A percentile compares a stretch with the other conserved stretches of the same genome.
Evolutionary conservation across 2,888 invertebrate species (phyloP).

Genomic region (Heliconius erato): DNA sequence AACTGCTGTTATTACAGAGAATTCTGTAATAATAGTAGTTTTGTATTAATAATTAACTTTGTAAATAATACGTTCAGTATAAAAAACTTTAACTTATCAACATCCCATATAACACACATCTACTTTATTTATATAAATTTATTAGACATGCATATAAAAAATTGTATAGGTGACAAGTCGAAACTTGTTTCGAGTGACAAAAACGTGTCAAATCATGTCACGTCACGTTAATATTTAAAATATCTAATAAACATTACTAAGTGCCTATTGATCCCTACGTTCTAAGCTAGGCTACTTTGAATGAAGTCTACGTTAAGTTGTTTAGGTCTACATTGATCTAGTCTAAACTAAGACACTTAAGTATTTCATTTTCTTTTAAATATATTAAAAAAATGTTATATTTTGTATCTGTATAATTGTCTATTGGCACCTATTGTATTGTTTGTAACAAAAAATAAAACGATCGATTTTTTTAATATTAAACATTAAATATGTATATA

Average conservation of each 20-base stretch:
- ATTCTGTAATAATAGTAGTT: too few species aligned
- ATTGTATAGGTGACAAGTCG: conserved; percentile 7
- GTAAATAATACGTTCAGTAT: background rate
- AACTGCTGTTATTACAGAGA: too few species aligned
- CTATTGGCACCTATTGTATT: conserved; percentile 28
- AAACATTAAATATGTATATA: background rate
- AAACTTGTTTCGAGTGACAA: conserved; percentile 6
- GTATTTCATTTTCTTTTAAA: conserved; percentile 12
- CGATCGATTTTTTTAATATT: background rate
- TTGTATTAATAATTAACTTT: background rate
- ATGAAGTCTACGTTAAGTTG: conserved; percentile 30
- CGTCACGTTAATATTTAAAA: conserved; percentile 53
- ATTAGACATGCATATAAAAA: conserved; percentile 17
- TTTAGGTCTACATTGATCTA: conserved; percentile 32
- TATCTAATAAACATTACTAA: conserved; percentile 60
- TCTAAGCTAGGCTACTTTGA: conserved; percentile 52
- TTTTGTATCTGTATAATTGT: background rate
- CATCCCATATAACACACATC: background rate
- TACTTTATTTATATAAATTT: background rate
- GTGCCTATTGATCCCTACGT: conserved; percentile 64
- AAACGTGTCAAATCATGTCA: conserved; percentile 1
- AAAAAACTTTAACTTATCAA: background rate
- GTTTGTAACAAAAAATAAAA: background rate
- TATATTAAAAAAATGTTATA: background rate
- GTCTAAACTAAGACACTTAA: conserved; percentile 47